Conservation (phyloP, 2,113 vertebrate species). For the Athene noctua region DNA sequence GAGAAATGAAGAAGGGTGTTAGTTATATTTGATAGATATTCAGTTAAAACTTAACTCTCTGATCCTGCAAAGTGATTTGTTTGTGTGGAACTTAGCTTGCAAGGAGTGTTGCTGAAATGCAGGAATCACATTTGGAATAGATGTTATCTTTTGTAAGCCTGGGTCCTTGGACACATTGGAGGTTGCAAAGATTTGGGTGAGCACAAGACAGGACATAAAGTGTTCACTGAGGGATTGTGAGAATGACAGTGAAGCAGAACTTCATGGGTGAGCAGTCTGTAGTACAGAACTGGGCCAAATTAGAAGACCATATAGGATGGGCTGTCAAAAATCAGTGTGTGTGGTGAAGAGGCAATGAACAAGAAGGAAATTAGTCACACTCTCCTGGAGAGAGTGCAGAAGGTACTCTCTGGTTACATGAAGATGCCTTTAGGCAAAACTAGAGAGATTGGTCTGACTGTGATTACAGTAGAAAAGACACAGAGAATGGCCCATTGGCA, state of each 20-base stretch:
- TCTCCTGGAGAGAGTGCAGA: neutral
- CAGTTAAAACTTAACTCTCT: slow-evolving; percentile 24
- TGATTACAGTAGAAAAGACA: neutral
- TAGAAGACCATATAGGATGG: neutral
- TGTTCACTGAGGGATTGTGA: neutral
- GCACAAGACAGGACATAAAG: neutral
- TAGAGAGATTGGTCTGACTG: neutral
- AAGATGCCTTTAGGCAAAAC: neutral
- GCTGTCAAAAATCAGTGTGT: neutral
- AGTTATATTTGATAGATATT: slow-evolving; percentile 48
- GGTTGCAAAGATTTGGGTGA: neutral
- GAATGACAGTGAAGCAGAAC: neutral
- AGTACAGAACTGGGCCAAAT: neutral
- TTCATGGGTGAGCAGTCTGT: neutral
- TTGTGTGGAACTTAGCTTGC: neutral
- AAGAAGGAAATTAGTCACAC: neutral
- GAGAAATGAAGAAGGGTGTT: slow-evolving; percentile 49
- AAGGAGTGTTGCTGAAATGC: neutral
- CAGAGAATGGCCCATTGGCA: neutral
- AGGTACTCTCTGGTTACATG: neutral
- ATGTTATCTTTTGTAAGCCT: neutral
- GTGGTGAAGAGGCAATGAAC: neutral
- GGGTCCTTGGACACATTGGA: neutral
- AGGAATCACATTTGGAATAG: neutral
- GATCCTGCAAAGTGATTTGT: neutral